Conservation (phyloP, 2,797 vertebrate species). For the Erithacus rubecula region DNA sequence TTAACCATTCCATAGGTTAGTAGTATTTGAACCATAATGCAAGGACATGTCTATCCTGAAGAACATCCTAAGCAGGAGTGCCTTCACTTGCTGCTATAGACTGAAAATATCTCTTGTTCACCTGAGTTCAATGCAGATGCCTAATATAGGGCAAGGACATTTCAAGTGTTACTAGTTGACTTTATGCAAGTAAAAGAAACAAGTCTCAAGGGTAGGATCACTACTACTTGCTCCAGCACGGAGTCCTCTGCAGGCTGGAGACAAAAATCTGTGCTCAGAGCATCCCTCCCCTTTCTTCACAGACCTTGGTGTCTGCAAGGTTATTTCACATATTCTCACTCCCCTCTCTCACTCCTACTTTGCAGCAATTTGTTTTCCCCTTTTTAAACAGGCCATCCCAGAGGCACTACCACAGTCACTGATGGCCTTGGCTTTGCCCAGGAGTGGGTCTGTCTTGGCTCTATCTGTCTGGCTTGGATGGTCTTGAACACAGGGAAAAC, state of each 20-base stretch:
- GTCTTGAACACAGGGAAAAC: background rate
- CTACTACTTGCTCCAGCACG: background rate
- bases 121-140: background rate
- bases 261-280: background rate
- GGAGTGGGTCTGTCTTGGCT: background rate
- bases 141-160: background rate
- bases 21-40: background rate
- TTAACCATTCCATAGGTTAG: background rate
- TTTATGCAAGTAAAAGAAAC: background rate
- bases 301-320: background rate
- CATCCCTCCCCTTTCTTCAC: accelerated
- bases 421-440: background rate
- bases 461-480: background rate
- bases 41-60: background rate
- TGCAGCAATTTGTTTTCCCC: background rate
- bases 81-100: background rate
- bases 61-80: background rate
- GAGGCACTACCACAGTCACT: accelerated
- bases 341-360: background rate
- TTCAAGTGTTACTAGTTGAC: background rate
- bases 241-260: background rate
- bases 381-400: background rate
- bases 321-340: background rate
- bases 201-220: background rate
- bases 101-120: background rate